Evolutionary conservation across 2,797 vertebrate species (phyloP).

Genomic region (Dermochelys coriacea): DNA sequence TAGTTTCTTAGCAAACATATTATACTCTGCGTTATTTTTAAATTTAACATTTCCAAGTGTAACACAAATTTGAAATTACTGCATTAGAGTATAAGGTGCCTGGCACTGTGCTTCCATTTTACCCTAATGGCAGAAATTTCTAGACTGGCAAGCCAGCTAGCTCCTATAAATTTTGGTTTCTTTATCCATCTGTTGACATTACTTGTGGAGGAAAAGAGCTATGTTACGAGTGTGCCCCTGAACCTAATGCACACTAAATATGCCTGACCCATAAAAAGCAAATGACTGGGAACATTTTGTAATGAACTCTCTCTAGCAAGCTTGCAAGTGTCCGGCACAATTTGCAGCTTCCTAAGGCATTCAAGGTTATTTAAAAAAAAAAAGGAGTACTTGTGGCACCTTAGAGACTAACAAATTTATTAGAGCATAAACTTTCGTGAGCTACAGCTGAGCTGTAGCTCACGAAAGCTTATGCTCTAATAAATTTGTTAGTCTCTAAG

Average conservation of each 20-base stretch:
- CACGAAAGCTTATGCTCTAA: too few species aligned
- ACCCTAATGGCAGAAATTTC: neutral
- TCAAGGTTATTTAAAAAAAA: constrained; percentile 49
- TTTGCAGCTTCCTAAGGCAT: neutral
- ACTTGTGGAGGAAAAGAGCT: neutral
- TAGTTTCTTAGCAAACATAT: neutral
- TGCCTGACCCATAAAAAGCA: neutral
- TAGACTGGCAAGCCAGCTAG: neutral
- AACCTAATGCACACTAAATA: constrained; percentile 5
- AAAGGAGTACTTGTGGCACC: too few species aligned
- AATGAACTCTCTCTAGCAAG: constrained; percentile 16
- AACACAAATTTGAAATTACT: neutral
- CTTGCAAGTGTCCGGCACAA: constrained; percentile 13
- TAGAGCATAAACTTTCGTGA: too few species aligned
- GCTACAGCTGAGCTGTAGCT: too few species aligned
- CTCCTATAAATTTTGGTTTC: accelerated
- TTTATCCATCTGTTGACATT: neutral
- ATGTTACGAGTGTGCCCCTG: neutral
- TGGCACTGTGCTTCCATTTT: constrained; percentile 7
- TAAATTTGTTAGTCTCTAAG: too few species aligned
- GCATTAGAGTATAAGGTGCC: neutral
- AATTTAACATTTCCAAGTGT: neutral
- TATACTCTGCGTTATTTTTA: neutral
- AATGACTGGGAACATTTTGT: constrained; percentile 4
- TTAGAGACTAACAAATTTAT: too few species aligned